Evolutionary conservation across 2,888 invertebrate genomes (phyloP).

Genomic region (Cerastis leucographa): DNA sequence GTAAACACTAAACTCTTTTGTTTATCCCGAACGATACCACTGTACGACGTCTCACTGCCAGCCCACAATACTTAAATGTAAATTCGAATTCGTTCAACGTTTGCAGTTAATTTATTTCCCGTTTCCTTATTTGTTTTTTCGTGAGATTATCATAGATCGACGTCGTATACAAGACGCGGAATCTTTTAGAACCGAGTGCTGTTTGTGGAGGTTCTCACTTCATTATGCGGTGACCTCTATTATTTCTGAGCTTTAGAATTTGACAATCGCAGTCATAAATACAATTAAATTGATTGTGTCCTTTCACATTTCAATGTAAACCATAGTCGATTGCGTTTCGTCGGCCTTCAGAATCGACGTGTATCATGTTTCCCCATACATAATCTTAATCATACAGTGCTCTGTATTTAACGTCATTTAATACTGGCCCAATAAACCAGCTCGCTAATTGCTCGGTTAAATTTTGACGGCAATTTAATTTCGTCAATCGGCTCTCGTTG

Average conservation of each 20-base stretch:
- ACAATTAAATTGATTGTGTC: constrained; percentile 70
- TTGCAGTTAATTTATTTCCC: constrained; percentile 62
- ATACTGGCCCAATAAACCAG: constrained; percentile 76
- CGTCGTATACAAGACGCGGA: constrained; percentile 25
- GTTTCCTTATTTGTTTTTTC: constrained; percentile 61
- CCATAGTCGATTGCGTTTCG: constrained; percentile 65
- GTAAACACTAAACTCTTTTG: constrained; percentile 60
- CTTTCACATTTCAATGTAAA: constrained; percentile 77
- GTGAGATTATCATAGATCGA: constrained; percentile 50
- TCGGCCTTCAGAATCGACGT: constrained; percentile 72
- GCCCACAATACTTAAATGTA: constrained; percentile 67
- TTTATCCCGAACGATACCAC: constrained; percentile 48
- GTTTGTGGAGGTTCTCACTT: constrained; percentile 30
- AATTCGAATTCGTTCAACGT: constrained; percentile 55
- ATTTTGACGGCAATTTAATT: constrained; percentile 79
- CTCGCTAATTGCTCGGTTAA: constrained; percentile 78
- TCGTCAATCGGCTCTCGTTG: constrained; percentile 69
- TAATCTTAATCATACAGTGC: constrained; percentile 73
- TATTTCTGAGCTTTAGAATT: constrained; percentile 50
- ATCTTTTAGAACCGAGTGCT: constrained; percentile 22
- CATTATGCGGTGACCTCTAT: constrained; percentile 51
- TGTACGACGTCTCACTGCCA: constrained; percentile 38
- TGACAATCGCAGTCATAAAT: constrained; percentile 63
- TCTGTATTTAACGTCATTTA: constrained; percentile 73
- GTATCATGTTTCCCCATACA: constrained; percentile 75